phyloP scores from a whole-genome alignment of 2,797 vertebrate species.

The Pseudotriccus pelzelni region DNA sequence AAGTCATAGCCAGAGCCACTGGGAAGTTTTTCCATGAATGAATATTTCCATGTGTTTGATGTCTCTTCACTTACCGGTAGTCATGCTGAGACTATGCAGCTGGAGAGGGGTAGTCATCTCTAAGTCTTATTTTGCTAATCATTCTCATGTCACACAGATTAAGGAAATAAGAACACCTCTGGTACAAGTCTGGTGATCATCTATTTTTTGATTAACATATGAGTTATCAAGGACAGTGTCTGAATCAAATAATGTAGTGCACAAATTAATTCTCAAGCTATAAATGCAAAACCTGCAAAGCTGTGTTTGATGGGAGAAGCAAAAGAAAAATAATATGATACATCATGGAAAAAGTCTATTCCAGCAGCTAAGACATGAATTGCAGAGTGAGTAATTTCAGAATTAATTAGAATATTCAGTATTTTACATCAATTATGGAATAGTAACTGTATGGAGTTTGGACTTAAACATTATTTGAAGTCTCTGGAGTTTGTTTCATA shows the following conservation, averaged over 20 bases:
- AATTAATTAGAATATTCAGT: neutral
- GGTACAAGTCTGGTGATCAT: neutral
- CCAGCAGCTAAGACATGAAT: neutral
- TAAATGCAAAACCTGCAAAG: neutral
- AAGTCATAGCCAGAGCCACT: neutral
- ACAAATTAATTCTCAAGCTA: neutral
- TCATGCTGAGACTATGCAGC: neutral
- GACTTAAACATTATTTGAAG: neutral
- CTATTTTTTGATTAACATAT: neutral
- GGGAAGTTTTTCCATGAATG: neutral
- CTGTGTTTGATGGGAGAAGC: neutral
- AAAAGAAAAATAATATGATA: neutral
- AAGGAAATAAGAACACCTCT: neutral
- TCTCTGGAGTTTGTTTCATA: neutral
- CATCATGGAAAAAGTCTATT: neutral
- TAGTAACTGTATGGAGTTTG: neutral
- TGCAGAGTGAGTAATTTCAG: neutral
- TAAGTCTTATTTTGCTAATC: neutral
- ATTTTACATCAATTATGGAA: neutral
- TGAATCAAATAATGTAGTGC: neutral
- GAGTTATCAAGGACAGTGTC: neutral
- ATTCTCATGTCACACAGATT: neutral
- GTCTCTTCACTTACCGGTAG: neutral
- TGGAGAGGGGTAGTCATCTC: neutral
- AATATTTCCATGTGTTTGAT: neutral